These are phyloP conservation scores for Drosophila conformis DNA, from an alignment of 2,888 invertebrate genomes.

Conservation along the genomic window DNA sequence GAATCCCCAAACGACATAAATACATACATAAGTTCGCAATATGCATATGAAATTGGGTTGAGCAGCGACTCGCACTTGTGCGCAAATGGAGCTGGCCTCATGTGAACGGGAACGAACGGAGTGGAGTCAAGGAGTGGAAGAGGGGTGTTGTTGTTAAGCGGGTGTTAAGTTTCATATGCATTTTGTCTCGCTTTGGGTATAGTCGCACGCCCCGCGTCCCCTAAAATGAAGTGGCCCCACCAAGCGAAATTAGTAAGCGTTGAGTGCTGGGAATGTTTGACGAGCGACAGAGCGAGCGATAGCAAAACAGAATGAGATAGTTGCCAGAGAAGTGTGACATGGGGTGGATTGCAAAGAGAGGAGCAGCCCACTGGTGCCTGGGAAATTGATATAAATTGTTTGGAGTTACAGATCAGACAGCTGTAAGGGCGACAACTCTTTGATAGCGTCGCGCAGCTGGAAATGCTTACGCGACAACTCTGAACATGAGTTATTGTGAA, in stretches of 20 bases:
- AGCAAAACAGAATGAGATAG: slow-evolving; percentile 2
- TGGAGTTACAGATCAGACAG: slow-evolving; percentile 62
- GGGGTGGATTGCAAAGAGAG: neutral
- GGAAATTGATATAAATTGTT: slow-evolving; percentile 76
- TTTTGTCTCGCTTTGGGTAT: slow-evolving; percentile 59
- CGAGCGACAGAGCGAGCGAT: slow-evolving; percentile 14
- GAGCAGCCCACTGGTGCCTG: slow-evolving; percentile 4
- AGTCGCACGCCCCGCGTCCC: neutral
- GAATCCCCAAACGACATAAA: slow-evolving; percentile 59
- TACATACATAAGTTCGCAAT: slow-evolving; percentile 48
- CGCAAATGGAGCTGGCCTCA: slow-evolving; percentile 28
- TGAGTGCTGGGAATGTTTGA: slow-evolving; percentile 69
- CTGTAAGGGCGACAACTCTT: slow-evolving; percentile 57
- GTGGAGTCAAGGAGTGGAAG: neutral
- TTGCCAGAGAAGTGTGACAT: neutral
- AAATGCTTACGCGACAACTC: slow-evolving; percentile 12
- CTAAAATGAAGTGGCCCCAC: slow-evolving; percentile 63
- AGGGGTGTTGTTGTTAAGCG: neutral
- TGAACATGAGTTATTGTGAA: slow-evolving; percentile 31
- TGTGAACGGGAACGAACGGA: slow-evolving; percentile 1
- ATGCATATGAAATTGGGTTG: slow-evolving; percentile 77
- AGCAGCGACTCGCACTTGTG: slow-evolving; percentile 59
- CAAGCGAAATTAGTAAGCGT: slow-evolving; percentile 77
- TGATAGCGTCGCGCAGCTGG: slow-evolving; percentile 59
- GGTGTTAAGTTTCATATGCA: slow-evolving; percentile 66